phyloP scores from a whole-genome alignment of 1,140 invertebrate species.

The Neuroterus valhalla region DNA sequence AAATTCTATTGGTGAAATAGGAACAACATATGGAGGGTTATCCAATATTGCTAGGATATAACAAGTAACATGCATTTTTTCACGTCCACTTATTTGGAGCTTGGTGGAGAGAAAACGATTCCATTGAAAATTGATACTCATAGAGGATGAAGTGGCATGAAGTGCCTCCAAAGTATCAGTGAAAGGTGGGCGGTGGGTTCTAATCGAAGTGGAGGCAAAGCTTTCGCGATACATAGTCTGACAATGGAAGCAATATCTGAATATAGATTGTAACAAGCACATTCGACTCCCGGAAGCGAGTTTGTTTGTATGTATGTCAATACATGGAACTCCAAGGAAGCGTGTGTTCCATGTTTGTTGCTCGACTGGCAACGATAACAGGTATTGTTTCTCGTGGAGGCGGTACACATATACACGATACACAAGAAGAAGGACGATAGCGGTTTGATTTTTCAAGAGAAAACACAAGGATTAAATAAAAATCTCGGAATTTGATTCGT shows the following conservation, averaged over 20 bases:
- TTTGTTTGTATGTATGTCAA: constrained; percentile 52
- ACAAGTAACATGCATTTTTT: constrained; percentile 1
- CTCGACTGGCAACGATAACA: constrained; percentile 68
- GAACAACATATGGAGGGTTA: background rate
- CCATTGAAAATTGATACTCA: constrained; percentile 25
- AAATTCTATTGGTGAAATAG: background rate
- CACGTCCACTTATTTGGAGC: background rate
- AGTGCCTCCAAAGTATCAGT: constrained; percentile 13
- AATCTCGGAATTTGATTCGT: no score
- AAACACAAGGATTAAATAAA: no score
- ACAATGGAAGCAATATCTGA: constrained; percentile 66
- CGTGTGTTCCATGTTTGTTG: constrained; percentile 61
- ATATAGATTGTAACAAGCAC: constrained; percentile 60
- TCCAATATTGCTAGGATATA: background rate
- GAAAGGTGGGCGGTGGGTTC: constrained; percentile 15
- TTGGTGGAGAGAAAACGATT: constrained; percentile 10
- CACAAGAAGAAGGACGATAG: no score
- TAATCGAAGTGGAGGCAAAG: constrained; percentile 52
- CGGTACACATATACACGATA: no score
- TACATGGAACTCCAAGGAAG: constrained; percentile 5
- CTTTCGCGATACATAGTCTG: constrained; percentile 57
- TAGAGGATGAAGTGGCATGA: constrained; percentile 25
- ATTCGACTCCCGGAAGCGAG: constrained; percentile 58
- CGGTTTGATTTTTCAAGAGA: no score
- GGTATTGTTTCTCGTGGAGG: constrained; percentile 57